Base-by-base conservation (phyloP, 64 coral and sea anemone genomes). In the Platygyra sinensis region DNA sequence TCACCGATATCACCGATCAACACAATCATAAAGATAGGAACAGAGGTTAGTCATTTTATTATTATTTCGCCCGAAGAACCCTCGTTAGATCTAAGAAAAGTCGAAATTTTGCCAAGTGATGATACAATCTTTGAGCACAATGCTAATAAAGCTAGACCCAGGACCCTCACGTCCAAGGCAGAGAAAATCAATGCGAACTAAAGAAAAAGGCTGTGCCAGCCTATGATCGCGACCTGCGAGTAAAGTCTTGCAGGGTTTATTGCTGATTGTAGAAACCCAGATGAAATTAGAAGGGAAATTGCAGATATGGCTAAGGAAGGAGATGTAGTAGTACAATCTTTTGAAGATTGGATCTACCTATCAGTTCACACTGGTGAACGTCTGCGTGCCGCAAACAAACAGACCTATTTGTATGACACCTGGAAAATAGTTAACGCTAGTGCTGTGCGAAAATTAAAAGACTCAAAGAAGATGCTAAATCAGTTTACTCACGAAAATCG, bases 281-380 rank as follows among this genome's bases (percentile, higher is more conserved):
- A 52, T n/a, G 67, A 67, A 62, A 89, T 78, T 77, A 69, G 36
- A 77, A 42, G n/a, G 17, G 59, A 89, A 42, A 61, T 89, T 79
- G 39, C 36, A 60, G 30, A 28, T 62, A 61, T 78, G 54, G 62
- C 18, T 59, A 74, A 75, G 67, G 52, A 77, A 72, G 32, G 60
- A 25, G 59, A 73, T 55, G 78, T 51, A 72, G 72, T 52, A 19
- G n/a, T 90, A 65, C 78, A 73, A 90, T 11, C 20, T 61, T 90
- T 90, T 59, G 88, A 90, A 14, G 61, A 90, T 49, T 82, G 78
- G 67, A 82, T 89, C 15, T 63, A 89, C 29, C 32, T 89, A 13
- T 61, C 78, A 80, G 19, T 27, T 22, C 13, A 42, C 12, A 10
- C 61, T 17, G 30, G 20, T 82, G 18, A 79, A 72, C 51, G 22